Evolutionary conservation across 2,888 invertebrate species (phyloP).

Genomic region (Pandemis corylana): DNA sequence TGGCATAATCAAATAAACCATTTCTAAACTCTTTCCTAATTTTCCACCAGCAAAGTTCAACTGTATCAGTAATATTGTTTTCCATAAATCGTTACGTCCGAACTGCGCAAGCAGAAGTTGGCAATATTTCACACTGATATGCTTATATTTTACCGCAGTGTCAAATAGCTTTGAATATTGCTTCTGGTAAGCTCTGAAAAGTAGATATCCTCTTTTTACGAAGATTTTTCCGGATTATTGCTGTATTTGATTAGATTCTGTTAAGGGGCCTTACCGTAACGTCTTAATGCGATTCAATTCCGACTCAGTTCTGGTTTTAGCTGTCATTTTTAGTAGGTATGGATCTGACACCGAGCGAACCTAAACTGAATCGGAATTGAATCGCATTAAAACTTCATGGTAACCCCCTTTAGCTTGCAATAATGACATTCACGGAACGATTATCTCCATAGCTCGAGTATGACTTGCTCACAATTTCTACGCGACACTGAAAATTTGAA

Average conservation of each 20-base stretch:
- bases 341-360: too few species aligned
- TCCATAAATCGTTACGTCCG: constrained; percentile 21
- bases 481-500: too few species aligned
- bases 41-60: too few species aligned
- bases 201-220: background rate
- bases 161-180: constrained; percentile 29
- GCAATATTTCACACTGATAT: constrained; percentile 37
- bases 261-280: too few species aligned
- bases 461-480: too few species aligned
- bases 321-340: too few species aligned
- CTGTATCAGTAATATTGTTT: constrained; percentile 9
- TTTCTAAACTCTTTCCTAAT: too few species aligned
- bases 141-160: constrained; percentile 37
- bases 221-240: background rate
- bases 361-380: too few species aligned
- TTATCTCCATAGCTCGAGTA: too few species aligned
- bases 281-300: background rate
- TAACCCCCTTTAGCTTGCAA: background rate
- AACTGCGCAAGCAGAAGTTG: constrained; percentile 17
- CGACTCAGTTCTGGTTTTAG: too few species aligned
- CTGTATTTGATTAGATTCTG: background rate
- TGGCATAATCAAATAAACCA: too few species aligned
- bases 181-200: constrained; percentile 12
- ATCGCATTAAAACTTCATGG: too few species aligned
- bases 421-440: background rate